These are phyloP conservation scores for Notarius quadriscutis DNA, from an alignment of 2,113 vertebrate genomes.

Conservation along the genomic window DNA sequence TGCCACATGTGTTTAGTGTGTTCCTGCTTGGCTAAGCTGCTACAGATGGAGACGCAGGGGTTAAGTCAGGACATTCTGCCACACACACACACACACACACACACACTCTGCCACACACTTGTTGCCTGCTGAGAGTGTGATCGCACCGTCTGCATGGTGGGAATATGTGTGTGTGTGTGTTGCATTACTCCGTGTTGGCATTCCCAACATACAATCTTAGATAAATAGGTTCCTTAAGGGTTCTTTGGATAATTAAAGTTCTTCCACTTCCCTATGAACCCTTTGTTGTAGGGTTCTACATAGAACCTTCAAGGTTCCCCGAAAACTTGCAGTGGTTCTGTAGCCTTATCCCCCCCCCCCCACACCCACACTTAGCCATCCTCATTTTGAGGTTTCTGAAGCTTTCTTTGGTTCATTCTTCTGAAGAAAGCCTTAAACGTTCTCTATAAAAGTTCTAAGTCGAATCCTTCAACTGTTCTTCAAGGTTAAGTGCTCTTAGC, in stretches of 20 bases:
- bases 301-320: neutral
- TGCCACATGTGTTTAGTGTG: slow-evolving; percentile 12
- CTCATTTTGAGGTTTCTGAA: neutral
- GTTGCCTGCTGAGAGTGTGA: neutral
- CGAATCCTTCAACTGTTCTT: neutral
- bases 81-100: neutral
- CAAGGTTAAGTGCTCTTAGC: neutral
- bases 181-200: neutral
- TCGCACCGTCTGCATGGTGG: neutral
- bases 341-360: neutral
- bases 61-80: slow-evolving; percentile 17
- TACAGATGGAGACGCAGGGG: slow-evolving; percentile 11
- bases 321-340: neutral
- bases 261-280: neutral
- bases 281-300: neutral
- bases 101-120: neutral
- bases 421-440: neutral
- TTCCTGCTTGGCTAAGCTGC: slow-evolving; percentile 8
- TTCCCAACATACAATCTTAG: neutral
- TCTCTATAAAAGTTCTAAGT: neutral
- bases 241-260: neutral
- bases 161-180: neutral
- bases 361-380: too few relatives aligned
- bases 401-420: neutral
- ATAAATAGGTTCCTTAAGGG: neutral